Base-by-base conservation (phyloP, 1,140 invertebrate species). In the Heliothis virescens region DNA sequence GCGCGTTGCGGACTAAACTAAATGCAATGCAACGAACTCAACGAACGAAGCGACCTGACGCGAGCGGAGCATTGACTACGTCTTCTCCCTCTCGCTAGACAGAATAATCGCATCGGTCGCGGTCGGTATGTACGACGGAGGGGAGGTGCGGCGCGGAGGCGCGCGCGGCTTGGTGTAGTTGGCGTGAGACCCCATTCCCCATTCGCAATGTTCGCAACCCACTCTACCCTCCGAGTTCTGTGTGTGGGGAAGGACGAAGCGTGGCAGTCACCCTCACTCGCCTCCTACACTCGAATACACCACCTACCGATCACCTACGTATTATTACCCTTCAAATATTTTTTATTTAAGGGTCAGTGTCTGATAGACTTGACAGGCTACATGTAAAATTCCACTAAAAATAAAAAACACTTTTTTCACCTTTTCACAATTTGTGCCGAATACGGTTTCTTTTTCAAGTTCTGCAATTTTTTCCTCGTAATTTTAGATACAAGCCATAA, bases 1-100 rank as follows among this genome's bases (percentile, higher is more conserved):
- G 89, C 90, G 91, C 90, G 91, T 86, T 88, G 87, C 88, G 89
- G 89, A 94, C 92, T 94, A 89, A 87, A 87, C 84, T 86, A 29
- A 84, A 67, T 65, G 81, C 79, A 83, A 79, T 80, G 69, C 73
- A 79, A 83, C 59, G 34, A 41, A 41, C 34, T 41, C 34, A 41
- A 41, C 34, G 34, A 41, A 41, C 34, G 79, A 63, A 62, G 63
- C 79, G 72, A 75, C 85, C 90, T 88, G 89, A 92, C 86, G 88
- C 87, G 87, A 87, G 85, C 87, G 79, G 89, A 85, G 87, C 91
- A 90, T 91, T 92, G 90, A 91, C 90, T 92, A 90, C 89, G 89
- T 87, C 85, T 90, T 87, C 85, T 90, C 89, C 86, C 89, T 87
- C 85, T 88, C 86, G 86, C 91, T 92, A 92, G 91, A 92, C 91